These are phyloP conservation scores for Odiellus spinosus DNA, from an alignment of 2,888 invertebrate genomes.

Conservation along the genomic window DNA sequence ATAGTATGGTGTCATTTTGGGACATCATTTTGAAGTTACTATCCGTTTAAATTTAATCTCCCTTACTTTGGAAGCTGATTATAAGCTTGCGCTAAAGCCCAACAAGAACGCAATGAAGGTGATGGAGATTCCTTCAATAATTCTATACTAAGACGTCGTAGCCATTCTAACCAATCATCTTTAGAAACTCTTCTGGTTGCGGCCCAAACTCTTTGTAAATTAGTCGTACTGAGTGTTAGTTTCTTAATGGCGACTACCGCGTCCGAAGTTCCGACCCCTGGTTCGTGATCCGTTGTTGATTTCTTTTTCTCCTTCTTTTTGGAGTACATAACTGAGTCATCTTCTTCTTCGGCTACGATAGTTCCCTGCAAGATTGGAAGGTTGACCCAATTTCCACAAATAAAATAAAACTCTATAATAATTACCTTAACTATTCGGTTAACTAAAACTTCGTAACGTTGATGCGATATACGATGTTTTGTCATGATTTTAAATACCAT, in stretches of 20 bases:
- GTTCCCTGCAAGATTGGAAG: not conserved
- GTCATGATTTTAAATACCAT: conserved; percentile 67
- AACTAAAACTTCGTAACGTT: conserved; percentile 56
- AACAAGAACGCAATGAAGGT: conserved; percentile 81
- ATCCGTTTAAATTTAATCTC: no score
- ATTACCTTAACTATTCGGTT: conserved; percentile 20
- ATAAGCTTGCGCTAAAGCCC: conserved; percentile 81
- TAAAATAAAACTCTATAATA: not conserved
- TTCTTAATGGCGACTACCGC: conserved; percentile 33
- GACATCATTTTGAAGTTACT: no score
- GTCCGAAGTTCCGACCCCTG: conserved; percentile 43
- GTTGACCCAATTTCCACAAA: not conserved
- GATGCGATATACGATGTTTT: conserved; percentile 61
- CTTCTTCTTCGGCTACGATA: conserved; percentile 40
- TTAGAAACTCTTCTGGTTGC: conserved; percentile 80
- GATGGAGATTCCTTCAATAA: conserved; percentile 88
- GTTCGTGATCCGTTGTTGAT: conserved; percentile 49
- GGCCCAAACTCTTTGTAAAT: conserved; percentile 75
- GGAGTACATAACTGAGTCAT: conserved; percentile 47
- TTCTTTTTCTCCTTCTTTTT: conserved; percentile 44
- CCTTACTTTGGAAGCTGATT: conserved; percentile 63
- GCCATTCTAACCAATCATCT: conserved; percentile 98
- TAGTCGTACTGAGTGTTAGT: conserved; percentile 62
- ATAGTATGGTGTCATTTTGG: no score
- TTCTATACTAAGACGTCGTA: conserved; percentile 76